Conservation (phyloP, 2,113 vertebrate species). For the Apteryx owenii region DNA sequence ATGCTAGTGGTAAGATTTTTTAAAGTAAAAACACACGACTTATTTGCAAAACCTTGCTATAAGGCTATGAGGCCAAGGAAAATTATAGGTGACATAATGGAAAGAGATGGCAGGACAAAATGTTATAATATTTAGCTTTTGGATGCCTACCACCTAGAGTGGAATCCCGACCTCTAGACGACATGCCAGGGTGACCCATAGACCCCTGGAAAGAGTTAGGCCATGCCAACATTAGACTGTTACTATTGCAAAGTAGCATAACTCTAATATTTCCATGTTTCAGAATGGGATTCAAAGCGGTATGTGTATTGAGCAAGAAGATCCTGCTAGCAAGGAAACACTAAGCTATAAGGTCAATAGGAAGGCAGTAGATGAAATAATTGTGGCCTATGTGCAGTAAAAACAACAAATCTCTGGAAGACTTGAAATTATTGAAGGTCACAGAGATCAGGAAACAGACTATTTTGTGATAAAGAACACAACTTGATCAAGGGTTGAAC, state of each 20-base stretch:
- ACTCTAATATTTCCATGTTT: neutral
- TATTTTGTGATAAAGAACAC: neutral
- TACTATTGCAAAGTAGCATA: neutral
- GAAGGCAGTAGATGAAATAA: neutral
- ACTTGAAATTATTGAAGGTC: neutral
- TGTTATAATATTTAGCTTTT: neutral
- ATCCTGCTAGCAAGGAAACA: neutral
- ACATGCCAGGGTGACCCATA: neutral
- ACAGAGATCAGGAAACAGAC: neutral
- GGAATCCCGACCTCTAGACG: neutral
- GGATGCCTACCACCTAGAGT: neutral
- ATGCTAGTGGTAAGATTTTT: neutral
- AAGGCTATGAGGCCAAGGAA: neutral
- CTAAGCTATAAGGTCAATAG: neutral
- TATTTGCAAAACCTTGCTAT: neutral
- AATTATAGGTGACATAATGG: neutral
- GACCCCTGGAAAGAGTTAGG: neutral
- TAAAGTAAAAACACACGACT: neutral
- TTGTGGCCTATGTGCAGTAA: fast-evolving
- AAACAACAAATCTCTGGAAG: neutral
- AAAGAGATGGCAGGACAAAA: neutral
- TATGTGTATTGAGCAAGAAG: neutral
- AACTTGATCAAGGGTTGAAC: neutral
- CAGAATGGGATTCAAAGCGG: neutral
- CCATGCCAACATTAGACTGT: neutral